A percentile compares a stretch with the other conserved stretches of the same genome.
Evolutionary conservation across 2,113 vertebrate genomes (phyloP).

Genomic region (Notarius lentiginosus): DNA sequence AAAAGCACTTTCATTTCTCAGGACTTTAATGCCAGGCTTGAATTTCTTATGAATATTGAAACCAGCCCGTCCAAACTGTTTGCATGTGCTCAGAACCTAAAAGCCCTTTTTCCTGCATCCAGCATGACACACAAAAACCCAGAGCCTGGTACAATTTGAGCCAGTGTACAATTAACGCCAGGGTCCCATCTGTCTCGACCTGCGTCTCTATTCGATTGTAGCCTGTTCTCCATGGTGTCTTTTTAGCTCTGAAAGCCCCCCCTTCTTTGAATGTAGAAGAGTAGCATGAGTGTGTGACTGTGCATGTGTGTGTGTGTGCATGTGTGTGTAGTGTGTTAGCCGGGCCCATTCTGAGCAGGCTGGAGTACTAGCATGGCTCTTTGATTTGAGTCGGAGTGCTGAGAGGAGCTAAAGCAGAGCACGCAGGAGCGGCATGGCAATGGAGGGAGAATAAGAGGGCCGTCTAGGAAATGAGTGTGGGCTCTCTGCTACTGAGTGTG

Average conservation of each 20-base stretch:
- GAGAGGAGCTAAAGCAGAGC: constrained; percentile 40
- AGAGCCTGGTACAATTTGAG: constrained; percentile 59
- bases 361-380: constrained; percentile 67
- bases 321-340: constrained; percentile 39
- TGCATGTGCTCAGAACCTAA: constrained; percentile 31
- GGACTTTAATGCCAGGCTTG: background rate
- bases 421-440: constrained; percentile 29
- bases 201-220: constrained; percentile 79
- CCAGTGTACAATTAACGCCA: constrained; percentile 65
- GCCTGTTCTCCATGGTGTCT: constrained; percentile 76
- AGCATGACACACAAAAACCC: constrained; percentile 29
- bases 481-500: constrained; percentile 40
- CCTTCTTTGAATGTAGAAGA: constrained; percentile 72
- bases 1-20: background rate
- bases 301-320: constrained; percentile 23
- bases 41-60: constrained; percentile 48
- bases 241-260: constrained; percentile 63
- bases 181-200: constrained; percentile 83
- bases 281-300: constrained; percentile 42
- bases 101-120: constrained; percentile 26
- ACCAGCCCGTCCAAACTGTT: constrained; percentile 22
- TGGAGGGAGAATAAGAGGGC: constrained; percentile 37
- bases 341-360: constrained; percentile 26
- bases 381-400: constrained; percentile 67
- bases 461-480: constrained; percentile 41